Evolutionary conservation across 2,888 invertebrate species (phyloP), one percentile per base, ranked within the genome.

Genomic region (Agelastica alni): DNA sequence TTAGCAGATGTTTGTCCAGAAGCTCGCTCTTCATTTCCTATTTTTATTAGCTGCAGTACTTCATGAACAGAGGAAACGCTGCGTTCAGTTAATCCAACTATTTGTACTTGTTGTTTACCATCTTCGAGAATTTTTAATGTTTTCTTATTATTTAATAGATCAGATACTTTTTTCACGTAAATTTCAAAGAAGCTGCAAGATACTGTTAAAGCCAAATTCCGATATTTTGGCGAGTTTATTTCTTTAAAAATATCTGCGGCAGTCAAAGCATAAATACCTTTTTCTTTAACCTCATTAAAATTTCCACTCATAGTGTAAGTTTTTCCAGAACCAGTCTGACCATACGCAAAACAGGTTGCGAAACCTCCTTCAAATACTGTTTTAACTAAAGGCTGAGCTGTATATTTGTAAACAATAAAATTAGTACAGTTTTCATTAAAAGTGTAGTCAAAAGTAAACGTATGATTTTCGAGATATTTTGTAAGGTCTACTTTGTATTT

Each of bases 281-380:
- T 91, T 77, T 92, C 90, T 78, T 93, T 94, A 80, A 95, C 93
- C 62, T 92, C 89, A 56, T 88, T 93, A 74, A 90, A 96, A 77
- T 91, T 95, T 12, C 98, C 99, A 45, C 98, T 98, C 99, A 99
- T 99, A 22, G 98, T 99, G 82, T 97, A 91, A 68, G 98, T 87
- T 83, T 99, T 92, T 75, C 97, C 86, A 70, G 95, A 94, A 41
- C 99, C 99, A 1, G 98, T 99, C 79, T 99, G 99, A 48, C 99
- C 99, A 78, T 99, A 99, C 2, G 99, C 99, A 80, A 99, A 99
- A 77, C 99, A 99, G 10, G 99, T 99, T 14, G 99, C 98, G 91
- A 96, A 97, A 28, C 97, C 97, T 56, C 96, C 94, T 65, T 98
- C 96, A 80, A 99, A 99, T 73, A 99, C 92, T 46, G 96, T 96